These are phyloP conservation scores for Agelas oroides DNA, from an alignment of 37 sponge, comb jelly and placozoan genomes.

Conservation along the genomic window DNA sequence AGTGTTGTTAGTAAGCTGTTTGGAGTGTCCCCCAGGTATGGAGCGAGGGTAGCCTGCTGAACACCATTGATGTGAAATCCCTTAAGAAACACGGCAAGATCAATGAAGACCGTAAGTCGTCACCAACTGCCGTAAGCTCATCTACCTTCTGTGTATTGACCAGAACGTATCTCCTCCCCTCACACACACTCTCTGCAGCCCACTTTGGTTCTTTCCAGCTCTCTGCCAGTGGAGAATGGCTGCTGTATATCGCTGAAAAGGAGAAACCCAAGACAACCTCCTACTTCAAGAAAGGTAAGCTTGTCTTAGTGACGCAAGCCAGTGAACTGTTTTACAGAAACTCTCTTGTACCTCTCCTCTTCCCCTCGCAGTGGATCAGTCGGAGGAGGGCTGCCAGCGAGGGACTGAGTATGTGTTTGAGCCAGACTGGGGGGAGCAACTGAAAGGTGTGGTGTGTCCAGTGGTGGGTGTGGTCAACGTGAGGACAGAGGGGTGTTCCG, in stretches of 20 bases:
- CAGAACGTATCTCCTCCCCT: neutral
- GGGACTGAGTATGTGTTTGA: constrained; percentile 75
- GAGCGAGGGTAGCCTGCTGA: constrained; percentile 21
- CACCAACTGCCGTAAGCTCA: neutral
- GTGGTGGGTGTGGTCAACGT: constrained; percentile 76
- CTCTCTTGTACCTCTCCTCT: neutral
- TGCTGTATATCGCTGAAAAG: constrained; percentile 92
- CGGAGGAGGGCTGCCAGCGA: neutral
- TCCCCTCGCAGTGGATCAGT: neutral
- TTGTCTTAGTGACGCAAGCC: too few species aligned
- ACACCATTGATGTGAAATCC: constrained; percentile 45
- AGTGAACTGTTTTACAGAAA: too few species aligned
- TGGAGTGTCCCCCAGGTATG: constrained; percentile 35
- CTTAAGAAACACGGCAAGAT: constrained; percentile 76
- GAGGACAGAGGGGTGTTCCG: constrained; percentile 50
- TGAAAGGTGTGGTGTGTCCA: constrained; percentile 64
- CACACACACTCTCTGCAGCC: constrained; percentile 6
- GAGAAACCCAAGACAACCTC: constrained; percentile 77
- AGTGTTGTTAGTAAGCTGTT: neutral
- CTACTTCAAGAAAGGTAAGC: constrained; percentile 69
- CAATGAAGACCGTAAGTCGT: constrained; percentile 53
- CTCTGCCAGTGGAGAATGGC: constrained; percentile 67
- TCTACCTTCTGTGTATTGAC: neutral
- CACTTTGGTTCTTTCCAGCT: constrained; percentile 56
- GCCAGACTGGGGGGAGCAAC: constrained; percentile 92